These are phyloP conservation scores for Dendrolimus punctatus DNA, from an alignment of 1,140 invertebrate species.

Conservation along the genomic window DNA sequence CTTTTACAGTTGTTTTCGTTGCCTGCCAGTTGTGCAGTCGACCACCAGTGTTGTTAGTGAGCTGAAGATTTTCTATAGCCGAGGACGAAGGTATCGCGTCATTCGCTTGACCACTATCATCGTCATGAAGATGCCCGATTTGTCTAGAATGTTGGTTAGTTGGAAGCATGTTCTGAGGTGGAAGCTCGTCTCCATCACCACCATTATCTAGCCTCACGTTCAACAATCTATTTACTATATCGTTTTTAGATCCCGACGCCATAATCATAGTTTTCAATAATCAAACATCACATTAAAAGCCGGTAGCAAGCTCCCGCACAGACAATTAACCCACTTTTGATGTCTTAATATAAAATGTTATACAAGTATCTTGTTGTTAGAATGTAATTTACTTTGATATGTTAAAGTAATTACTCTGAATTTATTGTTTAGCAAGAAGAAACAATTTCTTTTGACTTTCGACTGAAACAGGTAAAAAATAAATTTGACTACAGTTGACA, in stretches of 20 bases:
- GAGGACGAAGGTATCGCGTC: slow-evolving; percentile 50
- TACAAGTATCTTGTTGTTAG: slow-evolving; percentile 2
- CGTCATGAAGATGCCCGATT: slow-evolving; percentile 31
- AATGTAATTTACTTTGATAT: slow-evolving; percentile 11
- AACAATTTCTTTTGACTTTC: too few relatives aligned
- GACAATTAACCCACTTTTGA: too few relatives aligned
- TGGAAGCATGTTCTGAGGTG: slow-evolving; percentile 68
- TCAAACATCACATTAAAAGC: slow-evolving; percentile 34
- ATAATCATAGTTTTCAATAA: slow-evolving; percentile 29
- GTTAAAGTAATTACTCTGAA: slow-evolving; percentile 14
- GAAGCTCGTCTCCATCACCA: slow-evolving; percentile 40
- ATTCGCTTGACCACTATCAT: slow-evolving; percentile 36
- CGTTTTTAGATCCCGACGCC: slow-evolving; percentile 61
- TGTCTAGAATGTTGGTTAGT: slow-evolving; percentile 54
- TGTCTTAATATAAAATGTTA: too few relatives aligned
- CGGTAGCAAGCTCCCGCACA: slow-evolving; percentile 5
- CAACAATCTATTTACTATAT: slow-evolving; percentile 48
- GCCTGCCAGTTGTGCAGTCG: slow-evolving; percentile 77
- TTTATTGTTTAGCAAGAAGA: slow-evolving; percentile 13
- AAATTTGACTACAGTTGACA: too few relatives aligned
- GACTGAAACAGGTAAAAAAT: too few relatives aligned
- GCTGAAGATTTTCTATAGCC: slow-evolving; percentile 53
- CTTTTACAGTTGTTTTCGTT: slow-evolving; percentile 82
- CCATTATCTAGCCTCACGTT: slow-evolving; percentile 47
- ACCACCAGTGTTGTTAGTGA: slow-evolving; percentile 49